Evolutionary conservation across 1,140 invertebrate species (phyloP), one percentile per base, ranked within the genome.

Genomic region (Lasioglossum baleicum): DNA sequence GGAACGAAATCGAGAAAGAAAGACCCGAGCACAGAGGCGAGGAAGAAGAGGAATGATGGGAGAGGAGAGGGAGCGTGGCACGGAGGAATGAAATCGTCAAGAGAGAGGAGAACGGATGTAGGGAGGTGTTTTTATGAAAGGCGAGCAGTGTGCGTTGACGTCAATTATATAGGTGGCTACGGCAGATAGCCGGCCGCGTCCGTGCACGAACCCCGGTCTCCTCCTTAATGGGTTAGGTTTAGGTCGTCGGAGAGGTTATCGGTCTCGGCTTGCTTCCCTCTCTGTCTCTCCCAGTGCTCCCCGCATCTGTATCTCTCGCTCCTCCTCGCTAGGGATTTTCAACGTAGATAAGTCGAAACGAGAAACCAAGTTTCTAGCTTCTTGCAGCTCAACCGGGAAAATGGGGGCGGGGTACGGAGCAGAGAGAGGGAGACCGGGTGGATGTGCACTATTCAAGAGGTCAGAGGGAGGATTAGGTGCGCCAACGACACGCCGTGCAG

Each of bases 61-160:
- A 26, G 73, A 2, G 31, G 58, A 56, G 75, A 53, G 11, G 15
- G 13, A 53, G 4, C n/a, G 44, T 15, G 68, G 69, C 73, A 84
- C 81, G 75, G 83, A 84, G 84, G 76, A 85, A 83, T 86, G 80
- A 85, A 86, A 86, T 85, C 83, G 85, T 85, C 80, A 68, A 84
- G 85, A 70, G 82, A 48, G 75, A 83, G 82, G 72, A 81, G 82
- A 87, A 87, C 84, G 91, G 91, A 92, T 92, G 90, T 91, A 90
- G 91, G 91, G 91, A 92, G 90, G 91, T 92, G 91, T 92, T 92
- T 92, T 92, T 91, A 92, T 92, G 91, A 92, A 92, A 92, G 91
- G 87, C 90, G 85, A 90, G 90, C 90, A 91, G 90, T 92, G 82
- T 92, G 89, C 88, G 90, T 92, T 90, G 91, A 92, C 91, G 91